Percentiles rank a stretch among this genome's conserved stretches.
Conservation (phyloP, 2,797 vertebrate genomes). For the Ctenopoma kingsleyae region DNA sequence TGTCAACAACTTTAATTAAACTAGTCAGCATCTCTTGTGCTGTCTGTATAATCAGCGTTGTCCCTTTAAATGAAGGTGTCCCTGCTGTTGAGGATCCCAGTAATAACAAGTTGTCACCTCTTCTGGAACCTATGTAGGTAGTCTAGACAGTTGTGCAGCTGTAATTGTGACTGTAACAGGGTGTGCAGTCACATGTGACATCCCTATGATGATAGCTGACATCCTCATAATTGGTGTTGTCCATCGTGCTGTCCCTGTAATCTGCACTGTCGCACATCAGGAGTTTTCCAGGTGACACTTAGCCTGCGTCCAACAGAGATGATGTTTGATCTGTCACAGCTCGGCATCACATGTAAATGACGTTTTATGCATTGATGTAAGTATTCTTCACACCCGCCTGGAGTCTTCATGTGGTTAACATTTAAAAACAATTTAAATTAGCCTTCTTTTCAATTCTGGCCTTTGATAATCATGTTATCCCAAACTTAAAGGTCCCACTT, state of each 20-base stretch:
- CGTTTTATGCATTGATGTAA: slow-evolving; percentile 36
- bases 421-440: slow-evolving; percentile 58
- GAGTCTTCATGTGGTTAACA: slow-evolving; percentile 39
- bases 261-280: slow-evolving; percentile 39
- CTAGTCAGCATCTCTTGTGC: slow-evolving; percentile 25
- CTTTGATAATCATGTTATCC: slow-evolving; percentile 50
- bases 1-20: slow-evolving; percentile 32
- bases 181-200: slow-evolving; percentile 55
- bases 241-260: slow-evolving; percentile 51
- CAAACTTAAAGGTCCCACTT: slow-evolving; percentile 4
- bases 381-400: slow-evolving; percentile 56
- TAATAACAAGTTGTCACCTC: slow-evolving; percentile 53
- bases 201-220: slow-evolving; percentile 57
- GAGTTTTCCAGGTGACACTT: slow-evolving; percentile 46
- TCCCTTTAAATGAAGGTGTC: slow-evolving; percentile 56
- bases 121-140: slow-evolving; percentile 29
- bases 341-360: slow-evolving; percentile 52
- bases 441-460: slow-evolving; percentile 32
- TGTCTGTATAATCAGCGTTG: slow-evolving; percentile 48
- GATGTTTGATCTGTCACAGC: slow-evolving; percentile 50
- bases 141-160: slow-evolving; percentile 46
- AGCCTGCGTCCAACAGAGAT: slow-evolving; percentile 48
- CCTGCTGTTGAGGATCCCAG: slow-evolving; percentile 34
- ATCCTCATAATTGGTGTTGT: slow-evolving; percentile 69
- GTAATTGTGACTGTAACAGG: slow-evolving; percentile 49